Evolutionary conservation across 1,140 invertebrate species (phyloP).

Genomic region (Battus philenor): DNA sequence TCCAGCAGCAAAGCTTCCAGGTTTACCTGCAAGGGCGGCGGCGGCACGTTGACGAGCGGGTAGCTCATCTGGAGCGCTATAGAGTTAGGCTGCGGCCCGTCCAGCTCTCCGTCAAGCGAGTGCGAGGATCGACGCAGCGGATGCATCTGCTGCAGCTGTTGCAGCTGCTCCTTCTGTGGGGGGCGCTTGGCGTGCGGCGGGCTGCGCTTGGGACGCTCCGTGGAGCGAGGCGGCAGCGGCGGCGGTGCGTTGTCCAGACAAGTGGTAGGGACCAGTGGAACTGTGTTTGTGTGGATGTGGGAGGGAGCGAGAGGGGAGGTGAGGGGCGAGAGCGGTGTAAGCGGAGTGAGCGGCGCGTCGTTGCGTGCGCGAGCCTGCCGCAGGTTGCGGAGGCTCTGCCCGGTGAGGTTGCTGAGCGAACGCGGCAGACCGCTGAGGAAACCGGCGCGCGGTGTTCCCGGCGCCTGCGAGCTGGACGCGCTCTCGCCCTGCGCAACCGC

Average conservation of each 20-base stretch:
- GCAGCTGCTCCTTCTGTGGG: conserved; percentile 14
- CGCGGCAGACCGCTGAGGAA: conserved; percentile 76
- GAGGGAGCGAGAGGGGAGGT: not conserved
- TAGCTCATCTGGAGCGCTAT: conserved; percentile 78
- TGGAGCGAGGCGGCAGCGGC: conserved; percentile 69
- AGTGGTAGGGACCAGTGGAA: conserved; percentile 54
- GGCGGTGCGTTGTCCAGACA: conserved; percentile 72
- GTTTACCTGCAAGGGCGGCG: conserved; percentile 57
- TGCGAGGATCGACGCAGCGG: conserved; percentile 44
- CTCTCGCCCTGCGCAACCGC: conserved; percentile 9
- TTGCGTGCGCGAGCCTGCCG: conserved; percentile 25
- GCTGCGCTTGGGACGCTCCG: conserved; percentile 33
- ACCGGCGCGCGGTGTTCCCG: conserved; percentile 25
- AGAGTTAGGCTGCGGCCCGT: conserved; percentile 60
- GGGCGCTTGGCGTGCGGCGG: conserved; percentile 5
- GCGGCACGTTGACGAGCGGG: conserved; percentile 56
- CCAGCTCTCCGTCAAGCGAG: conserved; percentile 51
- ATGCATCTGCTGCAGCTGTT: conserved; percentile 44
- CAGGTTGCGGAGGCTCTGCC: conserved; percentile 61
- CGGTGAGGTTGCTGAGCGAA: conserved; percentile 75
- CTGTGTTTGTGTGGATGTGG: conserved; percentile 47
- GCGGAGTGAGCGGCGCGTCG: not conserved
- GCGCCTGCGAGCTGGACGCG: not conserved
- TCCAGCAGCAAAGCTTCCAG: too few relatives aligned
- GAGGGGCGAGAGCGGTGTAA: not conserved